These are phyloP conservation scores for Brenthis daphne DNA, from an alignment of 2,888 invertebrate species.

Conservation along the genomic window DNA sequence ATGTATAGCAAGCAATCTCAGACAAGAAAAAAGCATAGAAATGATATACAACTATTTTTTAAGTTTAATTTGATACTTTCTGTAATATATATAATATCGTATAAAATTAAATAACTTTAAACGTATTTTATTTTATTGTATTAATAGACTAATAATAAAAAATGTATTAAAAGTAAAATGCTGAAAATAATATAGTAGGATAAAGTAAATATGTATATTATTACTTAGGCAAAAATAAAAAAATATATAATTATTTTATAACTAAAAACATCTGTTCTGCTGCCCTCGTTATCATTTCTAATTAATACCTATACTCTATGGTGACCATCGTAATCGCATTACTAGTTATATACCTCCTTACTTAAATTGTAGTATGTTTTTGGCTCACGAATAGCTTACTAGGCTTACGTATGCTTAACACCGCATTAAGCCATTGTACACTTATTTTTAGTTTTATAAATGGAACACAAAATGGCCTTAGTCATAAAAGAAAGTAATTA, in stretches of 20 bases:
- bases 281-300: neutral
- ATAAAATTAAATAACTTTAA: too few species aligned
- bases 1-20: constrained; percentile 29
- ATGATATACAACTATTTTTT: neutral
- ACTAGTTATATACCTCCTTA: constrained; percentile 23
- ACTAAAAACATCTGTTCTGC: too few species aligned
- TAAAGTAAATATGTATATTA: too few species aligned
- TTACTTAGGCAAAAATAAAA: too few species aligned
- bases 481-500: neutral
- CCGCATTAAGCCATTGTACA: constrained; percentile 11
- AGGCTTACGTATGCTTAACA: constrained; percentile 18
- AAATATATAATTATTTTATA: too few species aligned
- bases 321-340: constrained; percentile 37
- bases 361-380: constrained; percentile 9
- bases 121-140: too few species aligned
- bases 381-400: constrained; percentile 26
- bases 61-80: neutral
- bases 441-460: constrained; percentile 12
- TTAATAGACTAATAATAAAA: too few species aligned
- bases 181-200: too few species aligned
- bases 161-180: too few species aligned
- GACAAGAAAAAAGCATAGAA: constrained; percentile 14
- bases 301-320: neutral
- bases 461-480: neutral
- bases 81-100: neutral